A percentile compares a stretch with the other conserved stretches of the same genome.
Evolutionary conservation across 2,797 vertebrate genomes (phyloP).

Genomic region (Gymnoscopelus microlampas): DNA sequence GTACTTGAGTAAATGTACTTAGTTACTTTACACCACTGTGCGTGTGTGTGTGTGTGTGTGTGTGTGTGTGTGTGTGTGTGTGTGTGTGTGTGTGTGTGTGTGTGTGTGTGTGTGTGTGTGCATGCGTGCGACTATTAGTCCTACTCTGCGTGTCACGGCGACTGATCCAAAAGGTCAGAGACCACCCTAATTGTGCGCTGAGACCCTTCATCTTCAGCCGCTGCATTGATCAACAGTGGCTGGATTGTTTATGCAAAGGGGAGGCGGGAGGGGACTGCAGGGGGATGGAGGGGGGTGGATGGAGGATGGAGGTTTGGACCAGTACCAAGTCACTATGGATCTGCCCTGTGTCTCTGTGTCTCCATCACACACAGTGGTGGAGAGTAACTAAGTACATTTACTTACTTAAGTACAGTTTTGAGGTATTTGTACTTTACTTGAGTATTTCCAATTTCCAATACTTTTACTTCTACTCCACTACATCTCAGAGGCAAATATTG

Average conservation of each 20-base stretch:
- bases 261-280: no score
- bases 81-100: constrained; percentile 30
- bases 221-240: constrained; percentile 55
- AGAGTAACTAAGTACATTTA: no score
- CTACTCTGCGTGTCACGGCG: constrained; percentile 62
- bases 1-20: no score
- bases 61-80: constrained; percentile 22
- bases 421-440: no score
- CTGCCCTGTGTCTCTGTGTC: constrained; percentile 27
- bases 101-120: constrained; percentile 31
- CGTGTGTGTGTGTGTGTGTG: constrained; percentile 29
- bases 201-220: constrained; percentile 61
- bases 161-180: constrained; percentile 73
- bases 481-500: no score
- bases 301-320: constrained; percentile 42
- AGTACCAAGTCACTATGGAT: constrained; percentile 46
- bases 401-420: no score
- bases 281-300: no score
- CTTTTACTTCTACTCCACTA: no score
- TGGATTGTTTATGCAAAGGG: constrained; percentile 40
- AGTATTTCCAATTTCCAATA: no score
- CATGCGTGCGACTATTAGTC: constrained; percentile 51
- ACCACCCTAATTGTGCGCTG: constrained; percentile 75
- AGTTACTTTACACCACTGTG: not conserved
- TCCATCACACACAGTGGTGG: constrained; percentile 10